Percentiles rank a stretch among this genome's conserved stretches.
Evolutionary conservation across 2,888 invertebrate genomes (phyloP).

Genomic region (Polydesmus complanatus): DNA sequence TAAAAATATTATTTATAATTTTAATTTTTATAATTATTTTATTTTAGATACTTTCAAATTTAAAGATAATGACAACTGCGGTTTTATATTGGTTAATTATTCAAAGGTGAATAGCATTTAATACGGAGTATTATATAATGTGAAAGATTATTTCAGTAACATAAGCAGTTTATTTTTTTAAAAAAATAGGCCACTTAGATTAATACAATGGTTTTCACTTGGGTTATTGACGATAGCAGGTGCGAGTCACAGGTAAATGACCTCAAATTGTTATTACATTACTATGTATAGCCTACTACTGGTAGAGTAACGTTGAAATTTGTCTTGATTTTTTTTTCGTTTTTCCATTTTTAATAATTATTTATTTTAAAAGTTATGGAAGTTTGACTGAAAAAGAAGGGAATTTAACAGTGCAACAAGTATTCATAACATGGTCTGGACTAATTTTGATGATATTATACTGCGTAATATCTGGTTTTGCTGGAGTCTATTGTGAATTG

Average conservation of each 20-base stretch:
- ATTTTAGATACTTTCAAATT: slow-evolving; percentile 12
- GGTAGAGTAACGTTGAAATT: too few species aligned
- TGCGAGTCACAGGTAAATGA: slow-evolving; percentile 10
- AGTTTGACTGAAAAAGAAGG: slow-evolving; percentile 6
- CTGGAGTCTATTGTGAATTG: slow-evolving; percentile 15
- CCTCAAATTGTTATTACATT: neutral
- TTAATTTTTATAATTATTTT: neutral
- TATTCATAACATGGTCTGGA: slow-evolving; percentile 14
- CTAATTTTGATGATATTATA: slow-evolving; percentile 12
- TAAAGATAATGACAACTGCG: slow-evolving; percentile 14
- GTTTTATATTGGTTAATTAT: slow-evolving; percentile 12
- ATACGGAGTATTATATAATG: too few species aligned
- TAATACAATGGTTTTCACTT: slow-evolving; percentile 13
- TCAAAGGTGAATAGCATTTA: slow-evolving; percentile 8
- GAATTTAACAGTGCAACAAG: slow-evolving; percentile 1
- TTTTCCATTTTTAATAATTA: neutral
- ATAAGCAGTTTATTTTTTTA: neutral
- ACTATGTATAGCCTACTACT: neutral
- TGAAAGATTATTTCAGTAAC: neutral
- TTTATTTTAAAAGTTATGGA: slow-evolving; percentile 9
- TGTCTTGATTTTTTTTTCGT: too few species aligned
- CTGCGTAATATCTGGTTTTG: slow-evolving; percentile 10
- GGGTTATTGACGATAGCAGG: slow-evolving; percentile 11
- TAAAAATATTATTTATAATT: neutral
- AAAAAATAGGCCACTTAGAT: slow-evolving; percentile 5